Percentiles rank a stretch among this genome's conserved stretches.
phyloP scores from a whole-genome alignment of 2,797 vertebrate genomes.

The Leptatherina wallacei region DNA sequence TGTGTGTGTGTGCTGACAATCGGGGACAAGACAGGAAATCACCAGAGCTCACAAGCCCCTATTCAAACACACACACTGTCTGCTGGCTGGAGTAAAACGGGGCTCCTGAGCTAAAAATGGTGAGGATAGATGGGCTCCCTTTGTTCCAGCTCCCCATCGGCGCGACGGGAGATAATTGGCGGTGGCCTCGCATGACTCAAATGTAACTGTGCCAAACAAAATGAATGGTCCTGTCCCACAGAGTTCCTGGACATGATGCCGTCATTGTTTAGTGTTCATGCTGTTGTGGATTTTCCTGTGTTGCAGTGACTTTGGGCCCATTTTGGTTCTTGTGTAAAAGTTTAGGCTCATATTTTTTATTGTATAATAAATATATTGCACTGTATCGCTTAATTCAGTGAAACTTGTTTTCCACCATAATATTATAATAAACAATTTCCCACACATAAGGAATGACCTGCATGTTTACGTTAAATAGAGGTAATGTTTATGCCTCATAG shows the following conservation, averaged over 20 bases:
- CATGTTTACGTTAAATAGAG: neutral
- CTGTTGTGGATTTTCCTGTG: conserved; percentile 23
- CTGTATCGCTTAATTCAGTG: too few relatives aligned
- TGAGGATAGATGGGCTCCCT: conserved; percentile 38
- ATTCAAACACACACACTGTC: conserved; percentile 36
- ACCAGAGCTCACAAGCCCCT: conserved; percentile 50
- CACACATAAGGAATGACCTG: neutral
- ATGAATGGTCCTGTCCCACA: conserved; percentile 41
- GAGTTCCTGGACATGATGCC: conserved; percentile 43
- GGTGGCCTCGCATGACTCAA: conserved; percentile 58
- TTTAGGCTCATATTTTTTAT: neutral
- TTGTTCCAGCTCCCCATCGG: conserved; percentile 52
- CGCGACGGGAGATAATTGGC: conserved; percentile 57
- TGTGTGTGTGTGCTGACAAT: conserved; percentile 58
- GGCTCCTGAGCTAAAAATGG: conserved; percentile 53
- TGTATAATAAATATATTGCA: neutral
- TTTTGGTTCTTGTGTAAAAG: conserved; percentile 13
- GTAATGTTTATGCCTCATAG: neutral
- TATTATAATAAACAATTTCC: neutral
- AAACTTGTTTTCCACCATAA: neutral
- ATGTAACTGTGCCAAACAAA: conserved; percentile 34
- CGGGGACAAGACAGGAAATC: conserved; percentile 57
- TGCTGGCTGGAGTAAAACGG: conserved; percentile 50
- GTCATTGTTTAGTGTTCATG: conserved; percentile 35
- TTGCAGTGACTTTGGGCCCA: conserved; percentile 24